Base-by-base conservation (phyloP, 2,113 vertebrate species). In the Motacilla alba region DNA sequence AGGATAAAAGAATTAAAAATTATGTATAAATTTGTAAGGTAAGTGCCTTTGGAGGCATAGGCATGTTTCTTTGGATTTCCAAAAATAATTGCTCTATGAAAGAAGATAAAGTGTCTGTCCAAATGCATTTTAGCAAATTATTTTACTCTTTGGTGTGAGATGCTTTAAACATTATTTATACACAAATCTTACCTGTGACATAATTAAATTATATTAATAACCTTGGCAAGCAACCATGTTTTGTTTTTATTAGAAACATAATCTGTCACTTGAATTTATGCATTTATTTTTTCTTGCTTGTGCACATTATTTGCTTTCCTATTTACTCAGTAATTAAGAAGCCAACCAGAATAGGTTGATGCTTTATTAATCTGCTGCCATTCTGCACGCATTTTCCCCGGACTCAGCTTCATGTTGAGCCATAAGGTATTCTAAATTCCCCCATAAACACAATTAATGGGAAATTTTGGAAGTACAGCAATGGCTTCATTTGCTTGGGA, bases 151-250 rank as follows among this genome's bases (percentile, higher is more conserved):
- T 95, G 20, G 12, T 83, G 35, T 77, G 47, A 86, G 56, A 28
- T 80, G 27, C 64, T 49, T 67, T 93, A 74, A 93, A 78, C 73
- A 90, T 83, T 83, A 94, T 94, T 93, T 86, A 63, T 83, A 78
- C 43, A 77, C 49, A 70, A 73, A 83, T 86, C 75, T 88, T 95
- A 83, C 90, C 60, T 77, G 60, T 93, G 68, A 83, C 64, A 83
- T 92, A 88, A 95, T 86, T 93, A 93, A 83, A 70, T 35, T 72
- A 46, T 86, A 92, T 90, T 96, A 92, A 90, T 93, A 88, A 75
- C 69, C n/a, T 83, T 90, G 60, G 52, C 64, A 81, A 77, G 49
- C 20, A 88, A 87, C 31, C 1, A 4, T 83, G 26, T 78, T 88
- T 90, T 91, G 55, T 69, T 93, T 50, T 77, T 95, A 84, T 78